Evolutionary conservation across 2,888 invertebrate genomes (phyloP), one percentile per base, ranked within the genome.

Genomic region (Diadromus collaris): DNA sequence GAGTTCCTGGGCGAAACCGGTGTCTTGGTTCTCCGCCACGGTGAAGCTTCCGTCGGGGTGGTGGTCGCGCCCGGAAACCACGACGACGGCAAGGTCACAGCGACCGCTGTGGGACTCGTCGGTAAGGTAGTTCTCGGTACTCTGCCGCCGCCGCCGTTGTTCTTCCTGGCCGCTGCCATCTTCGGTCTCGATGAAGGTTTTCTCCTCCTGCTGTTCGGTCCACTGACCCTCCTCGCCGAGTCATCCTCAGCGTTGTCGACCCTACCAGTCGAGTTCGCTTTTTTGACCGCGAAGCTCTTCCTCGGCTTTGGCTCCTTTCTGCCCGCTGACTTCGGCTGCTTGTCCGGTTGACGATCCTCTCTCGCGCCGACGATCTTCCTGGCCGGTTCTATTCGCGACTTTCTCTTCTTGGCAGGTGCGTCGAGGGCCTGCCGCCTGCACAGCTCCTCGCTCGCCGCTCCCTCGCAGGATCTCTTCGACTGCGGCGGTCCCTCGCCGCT

Each of bases 301-400:
- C 70, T 82, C 68, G 76, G 78, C 54, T 60, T 77, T 38, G 56
- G 48, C 10, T 79, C 78, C 24, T 78, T 81, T 19, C 68, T 76
- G 80, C 75, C 58, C 13, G 41, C 10, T 16, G 24, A 13, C 21
- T 10, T 51, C 24, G 51, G 5, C 78, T 80, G 78, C 58, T 83
- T 75, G 73, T 81, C 82, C 82, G 82, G 81, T 76, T 81, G 82
- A 74, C 81, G 69, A 73, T 81, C 78, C 58, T 56, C 70, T 63
- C 38, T 60, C 24, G 56, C 24, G 9, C 16, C 58, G 6, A 9
- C 21, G 29, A 16, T 58, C 58, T 19, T 64, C 54, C 63, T 82
- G 10, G 32, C 16, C 67, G 73, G 78, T 80, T 92, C 92, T 83
- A 92, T 91, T 85, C 92, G 92, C 67, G 91, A 91, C 86, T 92